A percentile compares a stretch with the other conserved stretches of the same genome.
phyloP scores from a whole-genome alignment of 2,888 invertebrate genomes.

The Pandemis corylana region DNA sequence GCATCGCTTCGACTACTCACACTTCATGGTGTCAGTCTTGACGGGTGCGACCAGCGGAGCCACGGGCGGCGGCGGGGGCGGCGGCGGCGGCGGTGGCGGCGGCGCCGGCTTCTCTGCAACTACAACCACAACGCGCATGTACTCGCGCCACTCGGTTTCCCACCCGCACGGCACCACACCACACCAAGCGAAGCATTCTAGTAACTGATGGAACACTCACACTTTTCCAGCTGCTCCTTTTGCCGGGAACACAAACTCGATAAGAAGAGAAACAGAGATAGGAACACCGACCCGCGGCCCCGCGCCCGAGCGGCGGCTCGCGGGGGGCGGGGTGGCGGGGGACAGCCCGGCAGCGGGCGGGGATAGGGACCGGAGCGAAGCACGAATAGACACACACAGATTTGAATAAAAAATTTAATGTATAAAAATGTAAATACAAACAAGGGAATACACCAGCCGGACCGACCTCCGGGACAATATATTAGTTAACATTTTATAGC shows the following conservation, averaged over 20 bases:
- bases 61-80: slow-evolving; percentile 63
- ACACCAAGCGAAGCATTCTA: slow-evolving; percentile 2
- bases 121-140: slow-evolving; percentile 45
- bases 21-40: slow-evolving; percentile 72
- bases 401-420: slow-evolving; percentile 64
- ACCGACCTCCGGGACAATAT: slow-evolving; percentile 29
- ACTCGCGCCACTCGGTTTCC: neutral
- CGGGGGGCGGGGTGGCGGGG: neutral
- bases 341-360: neutral
- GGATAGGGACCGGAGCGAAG: slow-evolving; percentile 32
- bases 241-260: neutral
- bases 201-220: neutral
- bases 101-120: slow-evolving; percentile 57
- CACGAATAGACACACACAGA: slow-evolving; percentile 48
- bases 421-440: slow-evolving; percentile 60
- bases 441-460: slow-evolving; percentile 46
- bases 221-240: neutral
- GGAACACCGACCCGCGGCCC: neutral
- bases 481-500: slow-evolving; percentile 39
- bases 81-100: slow-evolving; percentile 51
- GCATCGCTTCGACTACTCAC: slow-evolving; percentile 55
- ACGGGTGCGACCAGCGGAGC: slow-evolving; percentile 58
- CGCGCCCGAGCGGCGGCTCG: neutral
- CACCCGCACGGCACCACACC: neutral
- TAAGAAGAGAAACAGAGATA: neutral